Base-by-base conservation (phyloP, 1,140 invertebrate species). In the Lucilia sericata region DNA sequence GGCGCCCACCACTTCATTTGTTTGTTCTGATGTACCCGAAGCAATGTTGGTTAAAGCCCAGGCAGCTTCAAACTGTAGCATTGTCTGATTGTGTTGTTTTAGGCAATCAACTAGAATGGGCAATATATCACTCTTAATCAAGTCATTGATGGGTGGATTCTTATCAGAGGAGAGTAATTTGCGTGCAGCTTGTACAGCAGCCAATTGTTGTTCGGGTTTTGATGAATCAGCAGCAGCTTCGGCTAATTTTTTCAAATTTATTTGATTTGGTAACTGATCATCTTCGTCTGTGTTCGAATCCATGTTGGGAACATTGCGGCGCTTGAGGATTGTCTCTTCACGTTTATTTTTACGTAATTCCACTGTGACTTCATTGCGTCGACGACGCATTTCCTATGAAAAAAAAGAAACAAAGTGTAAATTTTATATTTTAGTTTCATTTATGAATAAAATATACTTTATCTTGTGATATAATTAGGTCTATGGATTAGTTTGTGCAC, bases 11-110 rank as follows among this genome's bases (percentile, higher is more conserved):
- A 99, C 98, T 85, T 89, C 92, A 89, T 98, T 97, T 25, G 99
- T 99, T 93, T 99, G 99, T 86, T 94, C 93, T 0, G 98, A 98
- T 74, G 97, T 99, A 81, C 99, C 99, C 81, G 97, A 99, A 5
- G 99, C 99, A 89, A 99, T 99, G 91, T 99, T 99, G 86, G 99
- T 99, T 84, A 99, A 92, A 76, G 98, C 99, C 99, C 99, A 99
- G 17, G 98, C 98, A 85, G 98, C 98, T 93, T 99, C 99, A 92
- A 99, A 99, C 92, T 99, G 98, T 85, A 99, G 92, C 82, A 95
- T 95, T 74, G 98, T 96, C 91, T 97, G 98, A 90, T 98, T 95
- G 87, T 96, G 94, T 87, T 95, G 93, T 87, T 96, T 94, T 70
- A 99, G 93, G 92, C 98, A 99, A 85, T 94, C 93, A 60, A 99